Evolutionary conservation across 2,797 vertebrate genomes (phyloP).

Genomic region (Pipistrellus pipistrellus): DNA sequence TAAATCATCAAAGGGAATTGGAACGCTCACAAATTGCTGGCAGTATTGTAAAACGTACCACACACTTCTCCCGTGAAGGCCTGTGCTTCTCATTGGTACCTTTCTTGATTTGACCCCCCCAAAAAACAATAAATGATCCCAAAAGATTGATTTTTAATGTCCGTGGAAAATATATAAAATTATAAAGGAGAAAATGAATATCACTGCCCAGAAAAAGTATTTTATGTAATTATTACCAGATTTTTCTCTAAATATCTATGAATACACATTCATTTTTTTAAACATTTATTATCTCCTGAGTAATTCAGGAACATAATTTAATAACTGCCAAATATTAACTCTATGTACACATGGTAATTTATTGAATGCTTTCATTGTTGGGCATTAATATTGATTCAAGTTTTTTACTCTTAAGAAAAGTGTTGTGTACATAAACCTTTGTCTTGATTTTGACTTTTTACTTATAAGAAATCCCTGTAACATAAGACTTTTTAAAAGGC

Average conservation of each 20-base stretch:
- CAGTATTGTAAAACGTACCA: background rate
- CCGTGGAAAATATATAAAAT: background rate
- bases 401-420: background rate
- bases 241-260: background rate
- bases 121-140: background rate
- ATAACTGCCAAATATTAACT: slow-evolving; percentile 51
- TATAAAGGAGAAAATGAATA: background rate
- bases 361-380: slow-evolving; percentile 24
- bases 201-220: background rate
- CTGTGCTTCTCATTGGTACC: background rate
- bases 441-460: slow-evolving; percentile 37
- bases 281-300: background rate
- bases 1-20: background rate
- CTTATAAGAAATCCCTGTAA: background rate
- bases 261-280: background rate
- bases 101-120: background rate
- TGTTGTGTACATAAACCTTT: background rate
- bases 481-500: background rate
- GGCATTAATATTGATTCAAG: background rate
- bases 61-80: background rate
- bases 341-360: background rate
- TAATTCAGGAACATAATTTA: slow-evolving; percentile 47
- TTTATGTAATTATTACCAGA: background rate
- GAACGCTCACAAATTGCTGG: background rate
- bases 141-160: background rate